Base-by-base conservation (phyloP, 1,140 invertebrate species). In the Temnothorax longispinosus region DNA sequence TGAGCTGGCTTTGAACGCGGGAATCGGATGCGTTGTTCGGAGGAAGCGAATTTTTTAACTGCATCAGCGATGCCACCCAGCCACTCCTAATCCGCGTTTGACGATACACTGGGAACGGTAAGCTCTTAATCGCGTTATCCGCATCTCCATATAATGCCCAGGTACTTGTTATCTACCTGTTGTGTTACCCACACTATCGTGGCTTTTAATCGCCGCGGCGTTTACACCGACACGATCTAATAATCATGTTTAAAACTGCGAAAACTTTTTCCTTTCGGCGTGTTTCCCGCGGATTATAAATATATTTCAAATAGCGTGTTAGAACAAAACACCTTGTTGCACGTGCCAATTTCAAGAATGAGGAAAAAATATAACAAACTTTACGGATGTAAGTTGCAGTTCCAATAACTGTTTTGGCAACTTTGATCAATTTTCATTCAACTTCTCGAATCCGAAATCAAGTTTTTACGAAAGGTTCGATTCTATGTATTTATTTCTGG, bases 101-200 rank as follows among this genome's bases (percentile, higher is more conserved):
- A 88, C 80, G 75, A 88, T 85, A 81, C 76, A 64, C 62, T 27
- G 44, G 44, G 56, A 58, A 50, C 54, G 44, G 85, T 90, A 90
- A 90, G 86, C 81, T 82, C 71, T 90, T 90, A 90, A 90, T 90
- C 89, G 75, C 89, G 88, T 90, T 90, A 90, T 90, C 87, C 74
- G 74, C 80, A 88, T 90, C 86, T 89, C 89, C 89, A 89, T 89
- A 89, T 90, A 90, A 90, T 89, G 74, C 87, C 80, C 72, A 69
- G 86, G 52, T 85, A 78, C 80, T 76, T 71, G 86, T 90, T 90
- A 90, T 88, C 88, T 88, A 88, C 62, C 89, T 85, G 86, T 90
- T 77, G 86, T 77, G 88, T 76, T 84, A 88, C 69, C 44, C 71
- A 77, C 54, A 78, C 58, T 27, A 76, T 21, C 60, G 56, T 32